These are phyloP conservation scores for Agriopis leucophaearia DNA, from an alignment of 2,888 invertebrate species.

Conservation along the genomic window DNA sequence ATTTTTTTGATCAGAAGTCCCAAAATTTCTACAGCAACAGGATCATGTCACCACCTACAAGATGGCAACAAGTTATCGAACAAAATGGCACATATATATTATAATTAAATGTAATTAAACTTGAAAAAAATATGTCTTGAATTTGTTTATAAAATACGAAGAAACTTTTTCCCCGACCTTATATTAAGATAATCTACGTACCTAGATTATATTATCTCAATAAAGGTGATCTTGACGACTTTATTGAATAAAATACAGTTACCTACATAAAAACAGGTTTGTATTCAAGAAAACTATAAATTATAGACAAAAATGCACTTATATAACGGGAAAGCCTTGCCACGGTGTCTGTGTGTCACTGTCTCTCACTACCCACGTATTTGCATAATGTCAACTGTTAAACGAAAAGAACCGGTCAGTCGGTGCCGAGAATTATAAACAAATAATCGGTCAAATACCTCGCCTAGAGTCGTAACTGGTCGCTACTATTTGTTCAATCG, in stretches of 20 bases:
- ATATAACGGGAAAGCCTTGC: conserved; percentile 40
- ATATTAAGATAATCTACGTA: background rate
- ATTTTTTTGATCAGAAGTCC: too few species aligned
- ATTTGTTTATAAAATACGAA: too few species aligned
- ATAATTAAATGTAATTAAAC: too few species aligned
- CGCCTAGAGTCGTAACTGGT: conserved; percentile 43
- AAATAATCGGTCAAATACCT: conserved; percentile 59
- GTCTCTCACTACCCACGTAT: conserved; percentile 35
- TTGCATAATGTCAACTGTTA: conserved; percentile 44
- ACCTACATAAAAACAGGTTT: conserved; percentile 27
- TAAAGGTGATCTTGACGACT: conserved; percentile 5
- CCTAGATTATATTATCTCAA: background rate
- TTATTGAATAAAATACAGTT: conserved; percentile 24
- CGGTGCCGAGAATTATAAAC: conserved; percentile 43
- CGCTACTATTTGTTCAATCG: conserved; percentile 42
- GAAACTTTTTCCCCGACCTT: too few species aligned
- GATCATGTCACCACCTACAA: too few species aligned
- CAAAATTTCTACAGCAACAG: too few species aligned
- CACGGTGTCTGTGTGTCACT: conserved; percentile 44
- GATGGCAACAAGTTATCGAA: too few species aligned
- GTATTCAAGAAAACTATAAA: conserved; percentile 21
- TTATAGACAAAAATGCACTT: conserved; percentile 37
- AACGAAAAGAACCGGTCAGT: conserved; percentile 43
- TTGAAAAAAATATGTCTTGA: too few species aligned
- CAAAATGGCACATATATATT: too few species aligned